Conservation (phyloP, 2,888 invertebrate genomes). For the Heliconius sara region DNA sequence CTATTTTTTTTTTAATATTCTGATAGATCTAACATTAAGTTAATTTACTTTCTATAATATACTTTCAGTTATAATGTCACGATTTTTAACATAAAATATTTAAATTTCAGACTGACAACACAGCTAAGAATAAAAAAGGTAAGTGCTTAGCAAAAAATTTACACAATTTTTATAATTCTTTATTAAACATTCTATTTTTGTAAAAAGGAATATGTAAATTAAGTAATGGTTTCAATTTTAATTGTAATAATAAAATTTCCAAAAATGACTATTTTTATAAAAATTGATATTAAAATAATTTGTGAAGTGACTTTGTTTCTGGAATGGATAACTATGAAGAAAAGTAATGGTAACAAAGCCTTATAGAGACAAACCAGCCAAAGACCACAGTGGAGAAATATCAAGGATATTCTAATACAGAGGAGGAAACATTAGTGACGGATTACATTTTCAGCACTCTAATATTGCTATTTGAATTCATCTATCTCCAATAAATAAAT, state of each 20-base stretch:
- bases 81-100: conserved; percentile 42
- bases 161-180: background rate
- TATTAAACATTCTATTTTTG: background rate
- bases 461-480: conserved; percentile 48
- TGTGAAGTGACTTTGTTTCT: conserved; percentile 51
- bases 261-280: conserved; percentile 16
- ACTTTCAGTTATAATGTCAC: background rate
- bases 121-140: conserved; percentile 83
- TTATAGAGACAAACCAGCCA: conserved; percentile 28
- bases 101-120: conserved; percentile 82
- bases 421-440: conserved; percentile 42
- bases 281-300: conserved; percentile 34
- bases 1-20: conserved; percentile 63
- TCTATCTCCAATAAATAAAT: conserved; percentile 46
- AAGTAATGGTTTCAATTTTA: conserved; percentile 1
- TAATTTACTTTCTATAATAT: background rate
- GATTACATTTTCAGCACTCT: conserved; percentile 48
- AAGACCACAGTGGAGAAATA: conserved; percentile 27
- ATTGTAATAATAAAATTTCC: background rate
- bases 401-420: conserved; percentile 40
- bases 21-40: conserved; percentile 54
- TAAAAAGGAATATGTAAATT: conserved; percentile 1
- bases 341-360: conserved; percentile 33
- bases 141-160: conserved; percentile 61
- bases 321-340: conserved; percentile 49